phyloP scores from a whole-genome alignment of 2,113 vertebrate genomes.

The Sapajus apella region DNA sequence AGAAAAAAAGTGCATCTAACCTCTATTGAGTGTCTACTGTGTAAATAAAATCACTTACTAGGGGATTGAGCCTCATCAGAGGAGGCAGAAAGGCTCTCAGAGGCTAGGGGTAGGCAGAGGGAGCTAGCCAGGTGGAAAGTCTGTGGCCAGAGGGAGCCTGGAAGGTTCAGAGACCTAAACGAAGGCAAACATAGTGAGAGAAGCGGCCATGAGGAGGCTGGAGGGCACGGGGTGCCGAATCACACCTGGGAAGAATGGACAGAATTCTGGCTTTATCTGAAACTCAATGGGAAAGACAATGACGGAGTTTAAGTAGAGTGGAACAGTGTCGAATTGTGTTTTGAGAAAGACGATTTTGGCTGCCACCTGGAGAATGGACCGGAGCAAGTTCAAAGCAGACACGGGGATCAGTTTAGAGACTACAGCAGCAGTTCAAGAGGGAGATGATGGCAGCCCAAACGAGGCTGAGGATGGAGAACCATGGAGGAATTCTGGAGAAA shows the following conservation, averaged over 20 bases:
- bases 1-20: not conserved
- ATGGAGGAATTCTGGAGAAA: not conserved
- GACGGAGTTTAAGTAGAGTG: not conserved
- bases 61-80: not conserved
- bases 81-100: not conserved
- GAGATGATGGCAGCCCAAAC: not conserved
- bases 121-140: not conserved
- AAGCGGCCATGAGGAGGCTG: not conserved
- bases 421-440: rapidly evolving
- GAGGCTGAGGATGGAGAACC: not conserved
- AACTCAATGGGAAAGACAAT: not conserved
- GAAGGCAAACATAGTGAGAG: not conserved
- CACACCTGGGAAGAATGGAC: not conserved
- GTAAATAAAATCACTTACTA: not conserved
- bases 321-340: not conserved
- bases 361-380: not conserved
- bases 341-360: not conserved
- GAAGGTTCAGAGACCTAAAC: not conserved
- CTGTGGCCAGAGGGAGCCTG: too few relatives aligned
- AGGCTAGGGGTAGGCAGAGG: not conserved
- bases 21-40: not conserved
- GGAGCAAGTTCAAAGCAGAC: not conserved
- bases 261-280: not conserved
- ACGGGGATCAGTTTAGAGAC: too few relatives aligned
- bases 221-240: too few relatives aligned